Base-by-base conservation (phyloP, 1,140 invertebrate genomes). In the Telenomus remus region DNA sequence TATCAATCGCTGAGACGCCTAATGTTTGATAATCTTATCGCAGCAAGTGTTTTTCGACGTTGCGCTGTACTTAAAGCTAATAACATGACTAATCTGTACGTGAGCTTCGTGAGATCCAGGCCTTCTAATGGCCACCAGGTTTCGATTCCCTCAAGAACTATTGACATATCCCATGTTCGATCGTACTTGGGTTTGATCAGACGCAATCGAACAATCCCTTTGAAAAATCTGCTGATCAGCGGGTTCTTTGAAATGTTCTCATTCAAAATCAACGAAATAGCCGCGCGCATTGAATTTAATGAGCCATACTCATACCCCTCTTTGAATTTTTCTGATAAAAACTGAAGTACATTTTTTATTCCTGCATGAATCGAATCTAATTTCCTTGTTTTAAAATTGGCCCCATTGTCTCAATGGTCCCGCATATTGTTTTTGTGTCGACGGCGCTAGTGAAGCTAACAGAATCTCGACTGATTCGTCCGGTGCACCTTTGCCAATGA, bases 371-470 rank as follows among this genome's bases (percentile, higher is more conserved):
- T 43, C 3, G 6, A 43, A 11, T n/a, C 8, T 4, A 8, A n/a
- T 43, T 43, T 35, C 42, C 27, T 0, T 10, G 10, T 43, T 39
- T 13, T 12, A 19, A 66, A 15, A 48, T 56, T 8, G 0, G 9
- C 10, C 19, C 64, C 64, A 57, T 42, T 57, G 19, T 15, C 35
- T 51, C 1, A 68, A 15, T 2, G 46, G 12, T 27, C 15, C 0
- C 14, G 14, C n/a, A 19, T 57, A 68, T 27, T 68, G 63, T 42
- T 66, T 66, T 12, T 2, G 4, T 9, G 51, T 56, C 4, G 10
- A 16, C 1, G 48, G 8, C 0, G 63, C 0, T 27, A 66, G 8
- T 7, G 63, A 55, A 35, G 27, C 8, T 6, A 55, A 11, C 9
- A 43, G n/a, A 14, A 66, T 4, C 0, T 49, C 35, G 12, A 49